Conservation (phyloP, 2,888 invertebrate genomes). For the Drosophila barbarae region DNA sequence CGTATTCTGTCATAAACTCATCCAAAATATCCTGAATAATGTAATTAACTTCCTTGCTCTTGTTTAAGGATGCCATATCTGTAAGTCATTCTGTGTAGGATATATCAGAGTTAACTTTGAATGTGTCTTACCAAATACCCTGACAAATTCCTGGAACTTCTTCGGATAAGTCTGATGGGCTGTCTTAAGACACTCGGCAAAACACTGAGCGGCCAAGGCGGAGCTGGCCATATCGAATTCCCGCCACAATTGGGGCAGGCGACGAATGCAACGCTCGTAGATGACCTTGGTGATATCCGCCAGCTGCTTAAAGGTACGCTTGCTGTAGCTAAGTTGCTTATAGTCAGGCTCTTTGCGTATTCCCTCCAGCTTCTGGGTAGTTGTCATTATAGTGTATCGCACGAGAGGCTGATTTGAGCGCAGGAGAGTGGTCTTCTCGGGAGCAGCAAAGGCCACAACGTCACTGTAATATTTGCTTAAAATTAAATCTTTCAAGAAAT, state of each 20-base stretch:
- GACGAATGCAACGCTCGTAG: constrained; percentile 80
- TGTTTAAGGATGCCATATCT: constrained; percentile 60
- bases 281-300: constrained; percentile 75
- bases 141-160: constrained; percentile 75
- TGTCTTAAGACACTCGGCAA: constrained; percentile 78
- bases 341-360: constrained; percentile 75
- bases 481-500: neutral
- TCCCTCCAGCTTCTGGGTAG: constrained; percentile 61
- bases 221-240: constrained; percentile 81
- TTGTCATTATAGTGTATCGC: constrained; percentile 81
- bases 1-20: constrained; percentile 67
- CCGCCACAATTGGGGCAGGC: constrained; percentile 80
- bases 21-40: constrained; percentile 74
- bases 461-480: constrained; percentile 72
- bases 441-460: constrained; percentile 81
- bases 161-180: constrained; percentile 72
- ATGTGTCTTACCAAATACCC: constrained; percentile 68
- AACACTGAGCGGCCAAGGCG: constrained; percentile 82
- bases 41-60: constrained; percentile 62
- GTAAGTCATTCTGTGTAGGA: neutral
- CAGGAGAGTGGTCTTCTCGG: constrained; percentile 79
- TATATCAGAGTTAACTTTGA: no score
- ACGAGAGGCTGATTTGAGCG: constrained; percentile 81
- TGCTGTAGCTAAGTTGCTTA: constrained; percentile 76
- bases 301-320: constrained; percentile 71